Base-by-base conservation (phyloP, 2,888 invertebrate genomes). In the Oscheius sp. region DNA sequence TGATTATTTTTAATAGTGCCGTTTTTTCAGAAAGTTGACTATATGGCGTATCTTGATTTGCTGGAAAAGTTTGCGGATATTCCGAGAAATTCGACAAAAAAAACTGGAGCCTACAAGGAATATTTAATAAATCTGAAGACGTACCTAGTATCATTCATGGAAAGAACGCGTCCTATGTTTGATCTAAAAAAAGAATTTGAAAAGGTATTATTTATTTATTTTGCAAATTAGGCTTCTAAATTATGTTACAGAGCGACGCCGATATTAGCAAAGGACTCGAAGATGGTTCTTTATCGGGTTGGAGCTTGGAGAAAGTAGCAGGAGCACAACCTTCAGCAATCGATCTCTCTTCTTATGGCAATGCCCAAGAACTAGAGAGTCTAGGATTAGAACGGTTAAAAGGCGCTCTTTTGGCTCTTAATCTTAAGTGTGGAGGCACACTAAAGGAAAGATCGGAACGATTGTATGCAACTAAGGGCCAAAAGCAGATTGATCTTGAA, bases 401-500 rank as follows among this genome's bases (percentile, higher is more conserved):
- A 88, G 93, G 96, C 92, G 97, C 97, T 2, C 89, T 98, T 20
- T 94, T 95, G 92, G 97, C 97, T 3, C 89, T 98, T 20, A 95
- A 95, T 0, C 89, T 99, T 1, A 99, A 99, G 88, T 98, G 98
- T 89, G 98, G 98, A 68, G 98, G 96, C 66, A 97, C 97, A 4
- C 89, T 98, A 63, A 96, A 97, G 89, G 96, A 99, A 88, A 90
- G 98, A 81, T 98, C 98, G 0, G 94, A 96, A 87, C 91, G 98
- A 74, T 89, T 99, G 74, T 98, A 96, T 87, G 92, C 92, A 72
- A 97, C 95, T 0, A 98, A 98, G 88, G 96, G 96, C 0, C 90
- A 90, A 80, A 87, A 87, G 10, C 88, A 97, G 52, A 96, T 96
- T 88, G 93, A 94, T 31, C 91, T 93, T 20, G 89, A 97, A 65